Evolutionary conservation across 92 coral and sea anemone species (phyloP).

Genomic region (Galaxea fascicularis): DNA sequence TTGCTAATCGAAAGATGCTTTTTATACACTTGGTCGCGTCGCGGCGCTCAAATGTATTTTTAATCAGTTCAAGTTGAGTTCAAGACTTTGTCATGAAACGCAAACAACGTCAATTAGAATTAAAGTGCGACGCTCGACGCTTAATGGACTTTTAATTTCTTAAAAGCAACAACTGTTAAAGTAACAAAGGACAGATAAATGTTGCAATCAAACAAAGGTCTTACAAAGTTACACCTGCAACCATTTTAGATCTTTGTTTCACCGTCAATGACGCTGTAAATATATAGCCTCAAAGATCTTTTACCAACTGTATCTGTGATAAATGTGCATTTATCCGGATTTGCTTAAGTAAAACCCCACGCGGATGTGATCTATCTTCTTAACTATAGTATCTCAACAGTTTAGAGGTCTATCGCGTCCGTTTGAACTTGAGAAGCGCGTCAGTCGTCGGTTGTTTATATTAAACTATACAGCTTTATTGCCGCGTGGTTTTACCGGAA

Average conservation of each 20-base stretch:
- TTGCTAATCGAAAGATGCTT: neutral
- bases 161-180: neutral
- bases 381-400: neutral
- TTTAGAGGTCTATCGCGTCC: constrained; percentile 1
- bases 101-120: neutral
- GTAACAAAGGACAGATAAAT: neutral
- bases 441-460: neutral
- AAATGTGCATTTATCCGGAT: neutral
- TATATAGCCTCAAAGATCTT: neutral
- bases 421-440: constrained; percentile 10
- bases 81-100: neutral
- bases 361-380: neutral
- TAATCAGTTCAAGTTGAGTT: neutral
- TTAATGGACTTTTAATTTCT: constrained; percentile 12
- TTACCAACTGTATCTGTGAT: neutral
- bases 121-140: neutral
- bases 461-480: neutral
- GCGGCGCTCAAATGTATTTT: neutral
- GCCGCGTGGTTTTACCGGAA: constrained; percentile 4
- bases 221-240: neutral
- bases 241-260: neutral
- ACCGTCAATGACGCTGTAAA: neutral
- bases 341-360: neutral
- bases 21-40: constrained; percentile 3
- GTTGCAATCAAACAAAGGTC: neutral